Conservation (phyloP, 2,888 invertebrate genomes). For the Linnaemya tessellans region DNA sequence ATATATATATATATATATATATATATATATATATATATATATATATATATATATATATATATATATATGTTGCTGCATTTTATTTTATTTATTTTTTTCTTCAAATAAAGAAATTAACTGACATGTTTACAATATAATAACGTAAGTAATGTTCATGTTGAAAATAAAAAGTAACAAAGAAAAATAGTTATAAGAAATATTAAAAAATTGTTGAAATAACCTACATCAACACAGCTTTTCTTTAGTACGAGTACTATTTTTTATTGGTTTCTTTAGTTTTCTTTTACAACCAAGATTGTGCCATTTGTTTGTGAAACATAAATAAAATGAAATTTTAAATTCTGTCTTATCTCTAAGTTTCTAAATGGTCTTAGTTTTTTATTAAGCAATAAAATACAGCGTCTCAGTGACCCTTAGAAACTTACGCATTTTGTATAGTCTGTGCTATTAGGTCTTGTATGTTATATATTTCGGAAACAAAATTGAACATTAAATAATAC, state of each 20-base stretch:
- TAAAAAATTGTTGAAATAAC: conserved; percentile 64
- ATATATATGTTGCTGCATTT: conserved; percentile 21
- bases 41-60: too few relatives aligned
- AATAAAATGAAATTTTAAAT: conserved; percentile 20
- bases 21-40: too few relatives aligned
- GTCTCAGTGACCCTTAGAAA: conserved; percentile 50
- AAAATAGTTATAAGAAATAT: conserved; percentile 23
- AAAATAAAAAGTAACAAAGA: conserved; percentile 4
- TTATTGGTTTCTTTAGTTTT: conserved; percentile 1
- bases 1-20: too few relatives aligned
- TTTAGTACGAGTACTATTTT: conserved; percentile 38
- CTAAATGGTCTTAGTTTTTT: conserved; percentile 41
- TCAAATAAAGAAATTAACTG: conserved; percentile 63
- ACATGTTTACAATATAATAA: conserved; percentile 49
- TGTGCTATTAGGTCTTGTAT: background rate
- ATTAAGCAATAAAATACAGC: conserved; percentile 35
- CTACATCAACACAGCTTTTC: conserved; percentile 61
- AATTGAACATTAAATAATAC: background rate
- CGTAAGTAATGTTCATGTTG: conserved; percentile 30
- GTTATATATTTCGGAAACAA: conserved; percentile 2
- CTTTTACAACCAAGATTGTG: background rate
- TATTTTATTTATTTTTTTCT: background rate
- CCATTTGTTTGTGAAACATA: background rate
- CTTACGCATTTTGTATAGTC: background rate
- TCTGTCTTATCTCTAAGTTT: conserved; percentile 39